Conservation (phyloP, 2,888 invertebrate species). For the Chironomus riparius region DNA sequence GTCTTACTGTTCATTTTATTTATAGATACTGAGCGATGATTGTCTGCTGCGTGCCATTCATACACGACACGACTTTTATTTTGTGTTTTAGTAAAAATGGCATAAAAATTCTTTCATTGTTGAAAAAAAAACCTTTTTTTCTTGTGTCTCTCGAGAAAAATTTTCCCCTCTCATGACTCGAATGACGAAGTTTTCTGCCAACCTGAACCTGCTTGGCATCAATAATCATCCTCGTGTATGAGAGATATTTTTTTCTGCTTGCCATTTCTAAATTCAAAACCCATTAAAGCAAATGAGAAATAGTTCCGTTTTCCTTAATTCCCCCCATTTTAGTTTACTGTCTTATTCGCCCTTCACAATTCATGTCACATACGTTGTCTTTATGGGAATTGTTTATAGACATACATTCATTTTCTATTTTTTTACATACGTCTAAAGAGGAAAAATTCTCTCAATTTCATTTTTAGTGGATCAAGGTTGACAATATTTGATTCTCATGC, state of each 20-base stretch:
- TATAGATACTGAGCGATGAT: not conserved
- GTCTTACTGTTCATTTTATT: not conserved
- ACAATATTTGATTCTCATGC: not conserved
- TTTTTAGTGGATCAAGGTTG: constrained; percentile 19
- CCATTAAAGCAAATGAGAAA: no score
- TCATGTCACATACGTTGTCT: no score
- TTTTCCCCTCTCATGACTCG: not conserved
- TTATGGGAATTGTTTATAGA: no score
- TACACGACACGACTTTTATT: not conserved
- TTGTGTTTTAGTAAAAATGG: not conserved
- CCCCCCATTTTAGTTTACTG: not conserved
- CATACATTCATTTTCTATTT: not conserved
- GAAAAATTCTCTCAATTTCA: no score
- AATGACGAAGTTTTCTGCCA: not conserved
- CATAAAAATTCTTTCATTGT: not conserved
- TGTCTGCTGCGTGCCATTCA: constrained; percentile 10
- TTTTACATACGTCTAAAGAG: not conserved
- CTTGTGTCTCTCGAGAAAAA: not conserved
- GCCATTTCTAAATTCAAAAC: no score
- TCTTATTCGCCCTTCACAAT: not conserved
- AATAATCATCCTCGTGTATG: not conserved
- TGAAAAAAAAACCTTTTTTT: not conserved
- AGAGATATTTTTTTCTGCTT: no score
- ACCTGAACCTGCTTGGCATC: not conserved
- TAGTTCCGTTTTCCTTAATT: not conserved